Base-by-base conservation (phyloP, 1,140 invertebrate genomes). In the Drosophila sp. region DNA sequence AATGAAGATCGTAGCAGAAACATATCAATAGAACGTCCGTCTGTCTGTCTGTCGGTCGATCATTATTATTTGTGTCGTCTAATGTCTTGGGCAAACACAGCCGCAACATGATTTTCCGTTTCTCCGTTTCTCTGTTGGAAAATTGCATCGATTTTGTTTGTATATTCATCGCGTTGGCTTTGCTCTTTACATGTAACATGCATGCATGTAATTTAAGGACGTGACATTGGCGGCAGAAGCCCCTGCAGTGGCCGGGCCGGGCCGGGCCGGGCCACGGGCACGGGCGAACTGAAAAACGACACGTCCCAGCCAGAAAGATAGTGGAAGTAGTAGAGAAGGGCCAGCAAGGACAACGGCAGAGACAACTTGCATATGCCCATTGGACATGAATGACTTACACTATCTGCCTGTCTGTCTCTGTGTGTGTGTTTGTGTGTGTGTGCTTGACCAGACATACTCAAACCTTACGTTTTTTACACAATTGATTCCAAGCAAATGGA, bases 121-220 rank as follows among this genome's bases (percentile, higher is more conserved):
- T 38, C 11, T 35, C 7, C 11, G 8, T n/a, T 1, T 35, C 6
- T n/a, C 10, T 33, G 44, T 2, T 27, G 47, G 30, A 30, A 50
- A 35, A 58, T 58, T 72, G 66, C 47, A 68, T 79, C 79, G 75
- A 79, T 79, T 79, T 81, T 90, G 70, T 84, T 84, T 74, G 83
- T 81, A 50, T 76, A 77, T 57, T 58, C 55, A 66, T 33, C 64
- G 56, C 47, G 56, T 65, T 61, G 47, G 60, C 67, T 60, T 61
- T 44, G 54, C 60, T 62, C 47, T 67, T 58, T 58, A 40, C 10
- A 1, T 8, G 10, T 8, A 35, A 38, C 35, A 38, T 38, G 35
- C 67, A 60, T 60, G 54, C 54, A 17, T 87, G 80, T 85, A 84
- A 87, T 77, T 89, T 85, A 76, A 90, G 89, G 89, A 90, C 89